Conservation (phyloP, 1,140 invertebrate species). For the Prorops nasuta region DNA sequence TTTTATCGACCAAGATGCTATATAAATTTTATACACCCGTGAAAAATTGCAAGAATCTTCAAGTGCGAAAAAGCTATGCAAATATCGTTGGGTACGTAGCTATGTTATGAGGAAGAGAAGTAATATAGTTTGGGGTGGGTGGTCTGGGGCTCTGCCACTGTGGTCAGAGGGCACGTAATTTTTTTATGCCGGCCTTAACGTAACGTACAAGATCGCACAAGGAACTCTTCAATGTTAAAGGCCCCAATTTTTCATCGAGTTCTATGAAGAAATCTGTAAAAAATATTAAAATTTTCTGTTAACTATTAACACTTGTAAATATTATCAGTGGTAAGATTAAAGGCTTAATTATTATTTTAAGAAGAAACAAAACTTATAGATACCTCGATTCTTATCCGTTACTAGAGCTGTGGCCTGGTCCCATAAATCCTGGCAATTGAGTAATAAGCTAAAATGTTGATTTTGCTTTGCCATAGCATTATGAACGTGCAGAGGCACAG, state of each 20-base stretch:
- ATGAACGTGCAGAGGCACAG: conserved; percentile 65
- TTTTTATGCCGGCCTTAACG: conserved; percentile 68
- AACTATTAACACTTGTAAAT: not conserved
- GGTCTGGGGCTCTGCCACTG: conserved; percentile 57
- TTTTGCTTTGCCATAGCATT: conserved; percentile 69
- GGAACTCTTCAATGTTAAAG: conserved; percentile 73
- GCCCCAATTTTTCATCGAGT: conserved; percentile 71
- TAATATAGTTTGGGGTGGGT: conserved; percentile 54
- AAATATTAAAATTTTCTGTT: conserved; percentile 7
- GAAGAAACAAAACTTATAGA: conserved; percentile 20
- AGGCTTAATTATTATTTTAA: conserved; percentile 14
- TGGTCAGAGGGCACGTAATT: conserved; percentile 56
- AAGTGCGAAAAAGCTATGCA: too few species aligned
- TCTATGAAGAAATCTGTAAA: conserved; percentile 77
- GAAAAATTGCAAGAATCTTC: not conserved
- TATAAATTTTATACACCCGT: not conserved
- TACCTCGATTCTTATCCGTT: conserved; percentile 70
- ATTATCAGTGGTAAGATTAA: not conserved
- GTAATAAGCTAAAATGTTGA: conserved; percentile 64
- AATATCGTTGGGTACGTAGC: conserved; percentile 51
- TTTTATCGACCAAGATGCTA: not conserved
- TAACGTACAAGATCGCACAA: conserved; percentile 74
- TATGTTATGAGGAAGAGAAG: conserved; percentile 51
- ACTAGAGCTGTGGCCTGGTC: conserved; percentile 73
- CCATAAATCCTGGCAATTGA: conserved; percentile 75